phyloP scores from a whole-genome alignment of 2,888 invertebrate genomes.

The Neoascia interrupta region DNA sequence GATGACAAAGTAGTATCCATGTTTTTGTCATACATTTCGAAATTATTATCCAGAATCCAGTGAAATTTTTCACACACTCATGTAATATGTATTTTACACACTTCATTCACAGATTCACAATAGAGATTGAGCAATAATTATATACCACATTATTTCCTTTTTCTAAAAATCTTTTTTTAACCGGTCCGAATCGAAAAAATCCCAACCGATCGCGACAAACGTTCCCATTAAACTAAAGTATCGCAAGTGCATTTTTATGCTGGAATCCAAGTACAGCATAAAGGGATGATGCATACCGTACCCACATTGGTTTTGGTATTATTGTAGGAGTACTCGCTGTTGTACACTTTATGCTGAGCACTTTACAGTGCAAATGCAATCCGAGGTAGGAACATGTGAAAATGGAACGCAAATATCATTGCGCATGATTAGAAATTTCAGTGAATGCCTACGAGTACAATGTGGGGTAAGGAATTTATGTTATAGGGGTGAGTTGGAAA shows the following conservation, averaged over 20 bases:
- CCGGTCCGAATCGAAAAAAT: neutral
- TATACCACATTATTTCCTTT: neutral
- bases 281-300: conserved; percentile 44
- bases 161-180: neutral
- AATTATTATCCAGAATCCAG: conserved; percentile 7
- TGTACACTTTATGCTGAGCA: conserved; percentile 24
- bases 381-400: conserved; percentile 34
- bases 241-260: conserved; percentile 4
- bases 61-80: no score
- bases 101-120: neutral
- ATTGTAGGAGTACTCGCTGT: conserved; percentile 47
- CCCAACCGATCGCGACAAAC: conserved; percentile 58
- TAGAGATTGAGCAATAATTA: no score
- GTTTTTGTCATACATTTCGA: conserved; percentile 76
- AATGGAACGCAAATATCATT: conserved; percentile 30
- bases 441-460: conserved; percentile 34
- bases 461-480: conserved; percentile 27
- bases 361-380: no score
- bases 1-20: conserved; percentile 77
- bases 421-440: no score
- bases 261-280: conserved; percentile 1
- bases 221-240: conserved; percentile 53
- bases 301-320: neutral
- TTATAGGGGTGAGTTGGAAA: conserved; percentile 50
- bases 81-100: neutral